Percentiles rank a stretch among this genome's conserved stretches.
Evolutionary conservation across 2,113 vertebrate species (phyloP).

Genomic region (Microcebus tavaratra): DNA sequence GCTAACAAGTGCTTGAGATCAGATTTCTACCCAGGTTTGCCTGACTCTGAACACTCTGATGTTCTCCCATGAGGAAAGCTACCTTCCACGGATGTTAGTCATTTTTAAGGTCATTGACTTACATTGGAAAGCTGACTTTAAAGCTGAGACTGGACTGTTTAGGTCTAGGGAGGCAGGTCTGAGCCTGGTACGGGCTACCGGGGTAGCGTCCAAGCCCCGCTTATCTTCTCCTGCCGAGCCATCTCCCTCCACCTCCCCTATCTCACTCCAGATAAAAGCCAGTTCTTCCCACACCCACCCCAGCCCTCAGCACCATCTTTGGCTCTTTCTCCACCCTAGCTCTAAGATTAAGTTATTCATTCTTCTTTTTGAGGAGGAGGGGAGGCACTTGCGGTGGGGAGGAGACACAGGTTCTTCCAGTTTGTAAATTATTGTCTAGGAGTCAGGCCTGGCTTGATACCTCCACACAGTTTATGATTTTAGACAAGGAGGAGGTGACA

Average conservation of each 20-base stretch:
- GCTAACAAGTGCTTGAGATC: not conserved
- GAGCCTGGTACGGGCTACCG: slow-evolving; percentile 32
- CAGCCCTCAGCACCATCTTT: not conserved
- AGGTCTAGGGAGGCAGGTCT: not conserved
- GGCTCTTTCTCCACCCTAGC: not conserved
- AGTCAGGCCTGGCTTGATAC: slow-evolving; percentile 43
- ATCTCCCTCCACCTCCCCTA: slow-evolving; percentile 43
- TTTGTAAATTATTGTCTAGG: slow-evolving; percentile 61
- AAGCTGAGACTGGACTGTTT: not conserved
- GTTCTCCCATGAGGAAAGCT: not conserved
- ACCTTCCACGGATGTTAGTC: not conserved
- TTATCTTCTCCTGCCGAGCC: not conserved
- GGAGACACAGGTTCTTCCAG: slow-evolving; percentile 70
- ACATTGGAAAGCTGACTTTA: not conserved
- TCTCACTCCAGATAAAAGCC: slow-evolving; percentile 45
- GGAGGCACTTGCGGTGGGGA: not conserved
- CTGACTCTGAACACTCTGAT: not conserved
- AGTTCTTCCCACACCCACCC: slow-evolving; percentile 40
- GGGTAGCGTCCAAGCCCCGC: not conserved
- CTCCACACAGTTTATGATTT: slow-evolving; percentile 2
- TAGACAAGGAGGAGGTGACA: not conserved
- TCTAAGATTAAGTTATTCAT: slow-evolving; percentile 44
- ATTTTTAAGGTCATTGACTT: not conserved
- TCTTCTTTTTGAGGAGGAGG: slow-evolving; percentile 20
- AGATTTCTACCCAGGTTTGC: not conserved